A percentile compares a stretch with the other conserved stretches of the same genome.
phyloP scores from a whole-genome alignment of 1,140 invertebrate species.

The Brachionus calyciflorus region DNA sequence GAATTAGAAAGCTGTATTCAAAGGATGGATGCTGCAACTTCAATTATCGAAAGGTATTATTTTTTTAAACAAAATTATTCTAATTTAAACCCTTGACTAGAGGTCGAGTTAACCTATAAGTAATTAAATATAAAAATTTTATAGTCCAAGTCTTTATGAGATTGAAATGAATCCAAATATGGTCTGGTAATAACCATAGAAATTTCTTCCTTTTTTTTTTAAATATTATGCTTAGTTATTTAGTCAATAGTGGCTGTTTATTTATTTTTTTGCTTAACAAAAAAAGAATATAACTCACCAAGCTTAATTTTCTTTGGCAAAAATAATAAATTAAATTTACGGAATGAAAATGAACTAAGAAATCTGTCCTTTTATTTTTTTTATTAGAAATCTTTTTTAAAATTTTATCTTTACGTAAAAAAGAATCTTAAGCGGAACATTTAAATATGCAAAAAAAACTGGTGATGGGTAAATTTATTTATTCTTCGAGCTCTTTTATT shows the following conservation, averaged over 20 bases:
- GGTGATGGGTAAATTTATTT: slow-evolving; percentile 12
- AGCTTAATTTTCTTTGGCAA: slow-evolving; percentile 13
- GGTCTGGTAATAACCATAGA: slow-evolving; percentile 22
- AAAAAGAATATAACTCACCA: too few relatives aligned
- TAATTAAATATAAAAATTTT: slow-evolving; percentile 6
- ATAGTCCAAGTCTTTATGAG: not conserved
- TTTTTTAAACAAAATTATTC: not conserved
- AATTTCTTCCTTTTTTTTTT: not conserved
- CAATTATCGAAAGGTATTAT: slow-evolving; percentile 55
- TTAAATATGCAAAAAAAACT: not conserved
- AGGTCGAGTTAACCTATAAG: not conserved
- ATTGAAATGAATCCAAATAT: slow-evolving; percentile 12
- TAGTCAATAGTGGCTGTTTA: not conserved
- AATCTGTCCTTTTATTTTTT: not conserved
- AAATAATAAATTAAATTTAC: too few relatives aligned
- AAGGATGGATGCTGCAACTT: slow-evolving; percentile 58
- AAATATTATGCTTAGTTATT: too few relatives aligned
- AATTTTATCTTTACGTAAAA: not conserved
- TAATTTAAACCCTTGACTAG: too few relatives aligned
- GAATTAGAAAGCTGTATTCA: slow-evolving; percentile 59
- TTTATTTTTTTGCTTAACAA: too few relatives aligned
- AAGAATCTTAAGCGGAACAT: slow-evolving; percentile 40
- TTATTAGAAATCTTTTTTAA: slow-evolving; percentile 8
- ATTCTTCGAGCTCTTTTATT: not conserved
- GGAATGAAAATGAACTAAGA: too few relatives aligned